phyloP scores from a whole-genome alignment of 2,797 vertebrate species.

The Xerus rutilus region DNA sequence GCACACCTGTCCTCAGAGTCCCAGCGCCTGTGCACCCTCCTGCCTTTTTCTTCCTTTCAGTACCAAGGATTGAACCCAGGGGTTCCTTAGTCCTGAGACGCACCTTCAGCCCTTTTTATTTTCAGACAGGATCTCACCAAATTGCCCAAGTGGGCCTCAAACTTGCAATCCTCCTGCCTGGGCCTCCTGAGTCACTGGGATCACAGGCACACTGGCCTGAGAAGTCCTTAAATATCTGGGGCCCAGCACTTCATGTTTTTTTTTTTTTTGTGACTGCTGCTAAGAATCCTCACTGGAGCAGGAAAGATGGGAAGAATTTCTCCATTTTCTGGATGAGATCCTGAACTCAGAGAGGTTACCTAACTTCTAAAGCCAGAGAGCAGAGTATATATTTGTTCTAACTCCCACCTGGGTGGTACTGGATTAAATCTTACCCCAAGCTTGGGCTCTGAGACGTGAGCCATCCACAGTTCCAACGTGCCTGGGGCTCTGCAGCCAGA shows the following conservation, averaged over 20 bases:
- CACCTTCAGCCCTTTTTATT: not conserved
- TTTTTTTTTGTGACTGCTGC: not conserved
- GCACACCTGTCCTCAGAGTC: not conserved
- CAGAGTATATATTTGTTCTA: not conserved
- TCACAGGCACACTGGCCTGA: not conserved
- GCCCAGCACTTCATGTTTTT: not conserved
- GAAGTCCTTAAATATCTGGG: not conserved
- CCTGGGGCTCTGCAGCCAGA: not conserved
- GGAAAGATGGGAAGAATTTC: not conserved
- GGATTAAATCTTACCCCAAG: not conserved
- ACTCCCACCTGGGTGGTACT: not conserved
- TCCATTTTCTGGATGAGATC: not conserved
- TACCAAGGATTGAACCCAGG: too few species aligned
- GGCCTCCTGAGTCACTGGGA: too few species aligned
- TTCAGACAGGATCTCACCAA: too few species aligned
- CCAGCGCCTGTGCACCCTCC: not conserved
- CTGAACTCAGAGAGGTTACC: conserved; percentile 31
- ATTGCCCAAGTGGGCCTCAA: too few species aligned
- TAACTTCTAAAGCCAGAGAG: conserved; percentile 1
- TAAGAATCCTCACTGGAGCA: not conserved
- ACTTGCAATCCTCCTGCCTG: too few species aligned
- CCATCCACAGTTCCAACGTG: fast-evolving
- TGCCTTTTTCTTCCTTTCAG: too few species aligned
- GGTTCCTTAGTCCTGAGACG: too few species aligned
- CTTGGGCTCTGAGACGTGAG: not conserved